Evolutionary conservation across 2,888 invertebrate species (phyloP).

Genomic region (Drosophila histrio): DNA sequence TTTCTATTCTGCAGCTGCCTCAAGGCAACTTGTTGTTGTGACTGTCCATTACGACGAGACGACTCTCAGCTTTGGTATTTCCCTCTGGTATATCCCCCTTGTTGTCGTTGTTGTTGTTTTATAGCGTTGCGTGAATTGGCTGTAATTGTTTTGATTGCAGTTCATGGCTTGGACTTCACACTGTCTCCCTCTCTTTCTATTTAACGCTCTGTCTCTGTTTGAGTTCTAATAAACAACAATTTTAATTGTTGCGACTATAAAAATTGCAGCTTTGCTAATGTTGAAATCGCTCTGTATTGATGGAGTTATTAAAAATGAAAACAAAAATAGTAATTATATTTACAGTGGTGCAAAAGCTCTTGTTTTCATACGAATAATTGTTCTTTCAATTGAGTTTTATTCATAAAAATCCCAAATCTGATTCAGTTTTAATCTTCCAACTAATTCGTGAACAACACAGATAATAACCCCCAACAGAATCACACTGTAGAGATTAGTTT

Average conservation of each 20-base stretch:
- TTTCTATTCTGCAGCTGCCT: conserved; percentile 4
- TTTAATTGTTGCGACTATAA: conserved; percentile 51
- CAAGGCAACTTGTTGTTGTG: conserved; percentile 10
- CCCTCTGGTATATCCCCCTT: conserved; percentile 7
- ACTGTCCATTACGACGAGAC: neutral
- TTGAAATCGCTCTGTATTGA: conserved; percentile 15
- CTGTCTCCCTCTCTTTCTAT: neutral
- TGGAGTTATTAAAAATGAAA: conserved; percentile 27
- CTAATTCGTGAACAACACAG: no score
- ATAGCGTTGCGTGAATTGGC: conserved; percentile 71
- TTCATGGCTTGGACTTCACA: conserved; percentile 65
- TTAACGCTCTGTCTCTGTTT: conserved; percentile 3
- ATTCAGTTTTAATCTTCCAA: no score
- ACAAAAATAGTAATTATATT: neutral
- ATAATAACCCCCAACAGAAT: no score
- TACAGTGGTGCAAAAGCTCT: conserved; percentile 1
- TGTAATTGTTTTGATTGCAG: conserved; percentile 80
- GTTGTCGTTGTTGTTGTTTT: conserved; percentile 48
- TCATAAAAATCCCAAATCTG: no score
- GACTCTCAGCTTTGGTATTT: conserved; percentile 10
- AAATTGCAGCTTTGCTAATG: conserved; percentile 40
- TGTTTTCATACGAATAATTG: neutral
- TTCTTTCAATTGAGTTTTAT: no score
- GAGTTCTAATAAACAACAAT: conserved; percentile 54
- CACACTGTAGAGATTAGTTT: no score